phyloP scores from a whole-genome alignment of 2,113 vertebrate species.

The Pelmatolapia mariae region DNA sequence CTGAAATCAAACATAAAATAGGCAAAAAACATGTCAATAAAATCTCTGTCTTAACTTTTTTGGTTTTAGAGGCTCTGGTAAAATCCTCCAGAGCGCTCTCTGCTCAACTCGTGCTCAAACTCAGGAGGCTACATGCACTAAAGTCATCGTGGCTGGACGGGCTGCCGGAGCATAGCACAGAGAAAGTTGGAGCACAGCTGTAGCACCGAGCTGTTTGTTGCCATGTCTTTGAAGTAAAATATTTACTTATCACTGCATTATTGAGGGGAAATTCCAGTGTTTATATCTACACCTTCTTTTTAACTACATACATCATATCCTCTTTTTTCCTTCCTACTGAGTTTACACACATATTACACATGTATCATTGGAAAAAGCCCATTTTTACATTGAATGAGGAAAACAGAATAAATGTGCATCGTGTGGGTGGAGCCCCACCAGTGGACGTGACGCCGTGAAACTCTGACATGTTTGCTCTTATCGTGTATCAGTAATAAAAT shows the following conservation, averaged over 20 bases:
- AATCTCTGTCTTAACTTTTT: not conserved
- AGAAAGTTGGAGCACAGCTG: not conserved
- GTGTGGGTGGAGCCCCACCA: not conserved
- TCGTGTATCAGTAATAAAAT: not conserved
- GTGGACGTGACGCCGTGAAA: not conserved
- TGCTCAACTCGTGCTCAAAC: not conserved
- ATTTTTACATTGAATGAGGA: not conserved
- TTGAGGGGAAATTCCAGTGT: not conserved
- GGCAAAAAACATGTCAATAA: not conserved
- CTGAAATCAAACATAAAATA: not conserved
- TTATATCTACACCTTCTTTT: not conserved
- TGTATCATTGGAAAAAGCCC: not conserved
- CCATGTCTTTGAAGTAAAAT: not conserved
- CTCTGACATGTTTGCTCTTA: not conserved
- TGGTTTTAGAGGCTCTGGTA: not conserved
- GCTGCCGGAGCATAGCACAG: rapidly evolving
- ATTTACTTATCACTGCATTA: not conserved
- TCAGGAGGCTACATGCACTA: not conserved
- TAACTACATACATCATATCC: not conserved
- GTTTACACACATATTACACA: not conserved
- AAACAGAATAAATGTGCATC: not conserved
- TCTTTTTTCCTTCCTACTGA: not conserved
- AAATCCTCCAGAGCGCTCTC: not conserved
- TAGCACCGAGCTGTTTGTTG: not conserved
- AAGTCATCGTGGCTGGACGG: not conserved